Evolutionary conservation across 2,888 invertebrate species (phyloP).

Genomic region (Myathropa florea): DNA sequence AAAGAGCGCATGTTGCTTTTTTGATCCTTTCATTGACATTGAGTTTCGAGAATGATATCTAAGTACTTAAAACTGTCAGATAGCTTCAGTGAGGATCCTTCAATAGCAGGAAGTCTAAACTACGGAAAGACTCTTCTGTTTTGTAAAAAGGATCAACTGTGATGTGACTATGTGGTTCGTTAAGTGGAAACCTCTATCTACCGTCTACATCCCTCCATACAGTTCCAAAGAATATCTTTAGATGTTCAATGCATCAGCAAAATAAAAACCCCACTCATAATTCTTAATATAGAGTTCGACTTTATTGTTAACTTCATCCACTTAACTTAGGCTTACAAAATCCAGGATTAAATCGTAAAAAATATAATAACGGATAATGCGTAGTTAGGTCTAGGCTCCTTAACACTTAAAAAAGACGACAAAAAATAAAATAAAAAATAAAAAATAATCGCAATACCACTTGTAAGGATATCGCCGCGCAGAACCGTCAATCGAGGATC

Average conservation of each 20-base stretch:
- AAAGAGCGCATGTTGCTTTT: too few species aligned
- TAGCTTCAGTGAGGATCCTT: too few species aligned
- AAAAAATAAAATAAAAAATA: conserved; percentile 3
- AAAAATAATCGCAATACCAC: conserved; percentile 11
- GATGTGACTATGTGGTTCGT: too few species aligned
- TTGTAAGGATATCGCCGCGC: conserved; percentile 20
- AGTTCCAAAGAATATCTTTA: not conserved
- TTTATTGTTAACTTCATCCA: conserved; percentile 48
- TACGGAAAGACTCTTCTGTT: too few species aligned
- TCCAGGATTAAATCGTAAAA: conserved; percentile 48
- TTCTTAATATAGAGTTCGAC: conserved; percentile 52
- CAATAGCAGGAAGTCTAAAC: too few species aligned
- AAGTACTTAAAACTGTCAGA: too few species aligned
- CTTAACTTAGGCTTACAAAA: conserved; percentile 54
- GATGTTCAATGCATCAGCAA: not conserved
- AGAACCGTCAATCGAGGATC: conserved; percentile 68
- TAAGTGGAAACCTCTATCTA: too few species aligned
- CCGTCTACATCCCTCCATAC: too few species aligned
- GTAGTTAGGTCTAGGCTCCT: conserved; percentile 25
- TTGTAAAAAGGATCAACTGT: too few species aligned
- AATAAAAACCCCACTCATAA: not conserved
- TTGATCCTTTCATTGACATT: too few species aligned
- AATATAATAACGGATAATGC: conserved; percentile 30
- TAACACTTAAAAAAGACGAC: conserved; percentile 30
- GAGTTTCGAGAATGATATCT: too few species aligned